Evolutionary conservation across 2,888 invertebrate genomes (phyloP), one percentile per base, ranked within the genome.

Genomic region (Bedellia somnulentella): DNA sequence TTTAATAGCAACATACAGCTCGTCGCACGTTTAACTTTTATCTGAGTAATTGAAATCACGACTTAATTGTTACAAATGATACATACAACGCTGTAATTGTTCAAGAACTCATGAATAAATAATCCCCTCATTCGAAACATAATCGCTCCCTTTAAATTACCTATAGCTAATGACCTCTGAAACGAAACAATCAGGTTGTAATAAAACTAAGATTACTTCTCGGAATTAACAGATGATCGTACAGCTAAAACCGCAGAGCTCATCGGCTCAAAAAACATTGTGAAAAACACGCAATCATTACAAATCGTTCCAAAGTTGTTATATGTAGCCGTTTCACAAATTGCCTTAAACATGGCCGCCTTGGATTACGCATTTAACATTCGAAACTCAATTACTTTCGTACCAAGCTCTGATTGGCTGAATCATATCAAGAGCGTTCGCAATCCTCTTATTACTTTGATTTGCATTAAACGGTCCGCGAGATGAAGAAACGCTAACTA

Each of bases 391-490:
- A 68, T 66, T 64, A 64, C 57, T 42, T 51, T 50, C 49, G 51
- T 57, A 56, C 46, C 40, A 47, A 44, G 39, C 46, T 50, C 37
- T 48, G 56, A 67, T 68, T 64, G 66, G 64, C 40, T 43, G 52
- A 40, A 35, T 44, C 46, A 36, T 44, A 39, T 58, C 66, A 66
- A 68, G 63, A 46, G 47, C 49, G 47, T 44, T 42, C 46, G 52
- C 9, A 18, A 24, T 54, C 58, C 52, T 50, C 52, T 56, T 66
- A 63, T 64, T 64, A 60, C 60, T 64, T 62, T 66, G 66, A 70
- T 71, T 70, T 66, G 67, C 57, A 62, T 71, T 70, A 66, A 70
- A 71, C 67, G 62, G 48, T 47, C 60, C 67, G 50, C 68, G 61
- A 55, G 64, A 68, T 68, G 66, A 64, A 63, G 57, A 57, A 53